phyloP scores from a whole-genome alignment of 2,888 invertebrate species.

The Argyresthia goedartella region DNA sequence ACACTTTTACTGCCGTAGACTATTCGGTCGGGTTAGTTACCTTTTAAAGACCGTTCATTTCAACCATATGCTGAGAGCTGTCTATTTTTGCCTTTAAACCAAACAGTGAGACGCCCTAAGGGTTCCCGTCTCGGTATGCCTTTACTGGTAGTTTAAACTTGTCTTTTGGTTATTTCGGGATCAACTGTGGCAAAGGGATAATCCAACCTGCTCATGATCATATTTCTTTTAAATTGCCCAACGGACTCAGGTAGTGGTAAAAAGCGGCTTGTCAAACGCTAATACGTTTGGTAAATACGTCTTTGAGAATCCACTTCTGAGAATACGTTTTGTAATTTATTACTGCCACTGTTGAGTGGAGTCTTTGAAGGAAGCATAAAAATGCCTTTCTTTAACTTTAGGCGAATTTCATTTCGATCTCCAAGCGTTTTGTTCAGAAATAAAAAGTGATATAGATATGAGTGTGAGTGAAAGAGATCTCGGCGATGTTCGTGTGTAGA shows the following conservation, averaged over 20 bases:
- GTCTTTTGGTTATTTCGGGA: constrained; percentile 49
- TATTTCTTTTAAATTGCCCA: too few relatives aligned
- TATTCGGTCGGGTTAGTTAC: constrained; percentile 21
- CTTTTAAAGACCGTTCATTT: constrained; percentile 13
- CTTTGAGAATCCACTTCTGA: not conserved
- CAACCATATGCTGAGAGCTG: constrained; percentile 29
- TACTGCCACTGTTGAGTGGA: not conserved
- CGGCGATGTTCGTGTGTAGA: too few relatives aligned
- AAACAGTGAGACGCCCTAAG: constrained; percentile 47
- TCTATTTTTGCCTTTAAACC: constrained; percentile 51
- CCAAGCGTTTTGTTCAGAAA: too few relatives aligned
- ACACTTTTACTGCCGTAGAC: constrained; percentile 12
- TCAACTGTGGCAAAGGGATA: constrained; percentile 24
- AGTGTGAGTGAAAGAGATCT: too few relatives aligned
- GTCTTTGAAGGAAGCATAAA: too few relatives aligned
- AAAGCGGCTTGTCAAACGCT: not conserved
- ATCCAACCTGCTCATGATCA: constrained; percentile 8
- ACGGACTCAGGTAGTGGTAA: not conserved
- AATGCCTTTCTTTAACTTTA: too few relatives aligned
- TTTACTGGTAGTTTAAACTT: constrained; percentile 26
- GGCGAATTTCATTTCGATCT: too few relatives aligned
- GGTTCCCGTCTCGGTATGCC: constrained; percentile 37
- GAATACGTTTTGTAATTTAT: not conserved
- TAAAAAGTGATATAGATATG: too few relatives aligned
- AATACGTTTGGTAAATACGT: not conserved